phyloP scores from a whole-genome alignment of 2,113 vertebrate genomes.

The Bubo scandiacus region DNA sequence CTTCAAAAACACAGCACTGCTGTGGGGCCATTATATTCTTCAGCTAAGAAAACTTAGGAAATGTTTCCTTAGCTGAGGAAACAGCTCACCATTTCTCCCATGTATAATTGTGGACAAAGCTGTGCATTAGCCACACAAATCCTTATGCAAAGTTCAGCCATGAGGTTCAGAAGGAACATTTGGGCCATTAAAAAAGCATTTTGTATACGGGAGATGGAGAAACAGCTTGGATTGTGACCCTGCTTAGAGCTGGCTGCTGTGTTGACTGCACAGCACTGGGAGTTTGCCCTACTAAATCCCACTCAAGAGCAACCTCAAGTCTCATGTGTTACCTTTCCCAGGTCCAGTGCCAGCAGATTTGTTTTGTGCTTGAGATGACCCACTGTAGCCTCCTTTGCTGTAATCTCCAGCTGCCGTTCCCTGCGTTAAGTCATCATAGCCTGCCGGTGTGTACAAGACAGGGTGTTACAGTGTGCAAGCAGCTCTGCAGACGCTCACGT shows the following conservation, averaged over 20 bases:
- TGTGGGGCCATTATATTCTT: background rate
- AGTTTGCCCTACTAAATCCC: background rate
- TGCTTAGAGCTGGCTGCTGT: background rate
- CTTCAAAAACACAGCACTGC: background rate
- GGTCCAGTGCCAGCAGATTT: conserved; percentile 88
- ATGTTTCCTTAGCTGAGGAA: background rate
- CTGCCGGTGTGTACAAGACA: conserved; percentile 67
- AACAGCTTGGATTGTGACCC: background rate
- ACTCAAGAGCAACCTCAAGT: background rate
- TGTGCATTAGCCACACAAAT: background rate
- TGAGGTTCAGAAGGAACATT: background rate
- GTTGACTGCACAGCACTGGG: background rate
- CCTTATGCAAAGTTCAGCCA: background rate
- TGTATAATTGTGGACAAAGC: background rate
- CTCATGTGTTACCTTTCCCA: conserved; percentile 86
- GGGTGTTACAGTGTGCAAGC: background rate
- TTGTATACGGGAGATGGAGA: background rate
- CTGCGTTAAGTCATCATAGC: conserved; percentile 94
- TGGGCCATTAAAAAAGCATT: background rate
- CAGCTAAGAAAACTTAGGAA: background rate
- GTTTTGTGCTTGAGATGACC: conserved; percentile 90
- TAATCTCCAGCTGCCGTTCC: conserved; percentile 90
- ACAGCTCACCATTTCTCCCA: background rate
- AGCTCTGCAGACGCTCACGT: rapidly evolving
- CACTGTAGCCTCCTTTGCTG: conserved; percentile 92